Evolutionary conservation across 2,888 invertebrate genomes (phyloP).

Genomic region (Galerucella nymphaeae): DNA sequence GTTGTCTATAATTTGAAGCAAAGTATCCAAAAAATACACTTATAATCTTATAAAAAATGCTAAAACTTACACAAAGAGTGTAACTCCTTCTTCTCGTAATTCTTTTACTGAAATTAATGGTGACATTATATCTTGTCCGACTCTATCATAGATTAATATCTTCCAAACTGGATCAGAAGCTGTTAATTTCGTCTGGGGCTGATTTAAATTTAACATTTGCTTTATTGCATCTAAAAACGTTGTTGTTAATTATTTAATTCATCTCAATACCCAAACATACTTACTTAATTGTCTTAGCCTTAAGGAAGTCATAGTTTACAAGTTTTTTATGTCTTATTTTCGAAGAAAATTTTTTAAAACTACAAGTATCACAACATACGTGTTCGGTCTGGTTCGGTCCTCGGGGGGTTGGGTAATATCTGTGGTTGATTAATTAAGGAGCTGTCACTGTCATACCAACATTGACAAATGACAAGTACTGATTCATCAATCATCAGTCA

Average conservation of each 20-base stretch:
- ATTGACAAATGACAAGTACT: neutral
- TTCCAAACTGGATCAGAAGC: constrained; percentile 95
- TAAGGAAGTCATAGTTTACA: constrained; percentile 70
- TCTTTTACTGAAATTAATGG: constrained; percentile 96
- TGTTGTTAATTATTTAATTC: constrained; percentile 36
- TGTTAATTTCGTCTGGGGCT: constrained; percentile 78
- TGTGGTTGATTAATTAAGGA: too few relatives aligned
- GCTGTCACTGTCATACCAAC: neutral
- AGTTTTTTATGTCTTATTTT: constrained; percentile 27
- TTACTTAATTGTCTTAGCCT: constrained; percentile 80
- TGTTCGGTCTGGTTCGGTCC: constrained; percentile 4
- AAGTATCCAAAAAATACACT: constrained; percentile 6
- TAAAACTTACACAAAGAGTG: constrained; percentile 90
- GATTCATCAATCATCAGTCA: too few relatives aligned
- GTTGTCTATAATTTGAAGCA: constrained; percentile 70
- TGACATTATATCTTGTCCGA: constrained; percentile 98
- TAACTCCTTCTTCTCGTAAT: constrained; percentile 94
- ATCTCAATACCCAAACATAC: constrained; percentile 46
- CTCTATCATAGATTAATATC: constrained; percentile 93
- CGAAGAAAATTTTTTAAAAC: neutral
- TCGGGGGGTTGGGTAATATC: too few relatives aligned
- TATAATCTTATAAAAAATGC: neutral
- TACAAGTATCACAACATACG: constrained; percentile 24
- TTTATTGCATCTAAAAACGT: constrained; percentile 83
- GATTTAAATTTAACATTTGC: constrained; percentile 95